Evolutionary conservation across 1,140 invertebrate species (phyloP).

Genomic region (Solenopsis fugax): DNA sequence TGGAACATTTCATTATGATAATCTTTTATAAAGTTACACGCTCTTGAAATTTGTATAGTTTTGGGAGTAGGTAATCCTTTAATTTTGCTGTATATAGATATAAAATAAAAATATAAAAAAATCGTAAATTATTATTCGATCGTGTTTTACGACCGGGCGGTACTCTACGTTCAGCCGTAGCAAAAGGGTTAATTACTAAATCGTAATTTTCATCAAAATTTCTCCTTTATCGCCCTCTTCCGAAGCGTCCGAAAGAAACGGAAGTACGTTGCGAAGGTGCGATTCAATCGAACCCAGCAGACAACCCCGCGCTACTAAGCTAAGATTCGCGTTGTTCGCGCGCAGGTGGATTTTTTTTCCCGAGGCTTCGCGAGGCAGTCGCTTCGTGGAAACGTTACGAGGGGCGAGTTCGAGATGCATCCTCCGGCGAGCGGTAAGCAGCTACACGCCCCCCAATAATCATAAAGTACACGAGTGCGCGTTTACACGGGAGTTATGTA

Average conservation of each 20-base stretch:
- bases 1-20: too few relatives aligned
- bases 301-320: too few relatives aligned
- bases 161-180: too few relatives aligned
- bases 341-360: conserved; percentile 13
- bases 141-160: too few relatives aligned
- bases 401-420: conserved; percentile 40
- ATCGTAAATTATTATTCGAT: too few relatives aligned
- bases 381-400: conserved; percentile 24
- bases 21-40: too few relatives aligned
- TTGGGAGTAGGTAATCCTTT: too few relatives aligned
- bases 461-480: conserved; percentile 77
- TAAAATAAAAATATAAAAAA: too few relatives aligned
- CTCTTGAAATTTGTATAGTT: too few relatives aligned
- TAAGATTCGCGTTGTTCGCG: conserved; percentile 16
- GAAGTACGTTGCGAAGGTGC: background rate
- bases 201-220: background rate
- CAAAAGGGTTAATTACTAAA: too few relatives aligned
- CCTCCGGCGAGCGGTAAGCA: conserved; percentile 55
- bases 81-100: too few relatives aligned
- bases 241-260: background rate
- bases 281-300: background rate
- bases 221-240: background rate
- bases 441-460: conserved; percentile 81
- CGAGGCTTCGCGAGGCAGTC: background rate
- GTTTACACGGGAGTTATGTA: conserved; percentile 61